These are phyloP conservation scores for Sparus aurata DNA, from an alignment of 2,797 vertebrate genomes.

Conservation along the genomic window DNA sequence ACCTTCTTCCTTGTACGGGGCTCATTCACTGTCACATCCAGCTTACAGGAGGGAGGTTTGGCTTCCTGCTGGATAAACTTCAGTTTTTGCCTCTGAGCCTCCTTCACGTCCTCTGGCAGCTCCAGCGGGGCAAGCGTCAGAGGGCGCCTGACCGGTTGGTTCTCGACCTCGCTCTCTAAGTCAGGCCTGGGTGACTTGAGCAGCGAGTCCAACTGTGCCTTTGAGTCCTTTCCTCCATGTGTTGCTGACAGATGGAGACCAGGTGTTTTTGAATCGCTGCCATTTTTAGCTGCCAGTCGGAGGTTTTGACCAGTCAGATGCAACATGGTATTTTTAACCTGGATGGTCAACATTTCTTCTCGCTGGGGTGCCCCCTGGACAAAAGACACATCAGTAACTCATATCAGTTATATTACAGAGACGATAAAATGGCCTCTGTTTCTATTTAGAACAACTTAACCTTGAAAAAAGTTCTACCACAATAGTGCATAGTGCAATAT, in stretches of 20 bases:
- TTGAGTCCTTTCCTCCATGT: slow-evolving; percentile 53
- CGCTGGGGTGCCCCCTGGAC: slow-evolving; percentile 62
- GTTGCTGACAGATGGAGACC: slow-evolving; percentile 70
- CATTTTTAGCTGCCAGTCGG: slow-evolving; percentile 81
- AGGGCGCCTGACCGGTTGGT: slow-evolving; percentile 72
- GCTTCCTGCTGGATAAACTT: slow-evolving; percentile 75
- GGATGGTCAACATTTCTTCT: slow-evolving; percentile 71
- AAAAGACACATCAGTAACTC: slow-evolving; percentile 63
- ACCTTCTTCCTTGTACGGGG: slow-evolving; percentile 45
- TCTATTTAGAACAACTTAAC: not conserved
- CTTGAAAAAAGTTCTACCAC: not conserved
- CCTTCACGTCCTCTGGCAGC: slow-evolving; percentile 81
- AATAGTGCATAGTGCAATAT: not conserved
- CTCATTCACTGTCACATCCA: slow-evolving; percentile 48
- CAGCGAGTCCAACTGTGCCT: slow-evolving; percentile 50
- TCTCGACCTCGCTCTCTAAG: slow-evolving; percentile 52
- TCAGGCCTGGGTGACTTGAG: slow-evolving; percentile 51
- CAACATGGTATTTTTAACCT: slow-evolving; percentile 78
- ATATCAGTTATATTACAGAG: slow-evolving; percentile 3
- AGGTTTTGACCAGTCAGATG: slow-evolving; percentile 80
- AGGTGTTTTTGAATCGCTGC: slow-evolving; percentile 72
- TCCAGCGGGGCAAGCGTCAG: slow-evolving; percentile 86
- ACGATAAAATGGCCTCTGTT: not conserved
- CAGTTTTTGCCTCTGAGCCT: slow-evolving; percentile 85
- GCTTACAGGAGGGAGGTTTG: slow-evolving; percentile 68